Conservation (phyloP, 1,140 invertebrate genomes). For the Linepithema humile region DNA sequence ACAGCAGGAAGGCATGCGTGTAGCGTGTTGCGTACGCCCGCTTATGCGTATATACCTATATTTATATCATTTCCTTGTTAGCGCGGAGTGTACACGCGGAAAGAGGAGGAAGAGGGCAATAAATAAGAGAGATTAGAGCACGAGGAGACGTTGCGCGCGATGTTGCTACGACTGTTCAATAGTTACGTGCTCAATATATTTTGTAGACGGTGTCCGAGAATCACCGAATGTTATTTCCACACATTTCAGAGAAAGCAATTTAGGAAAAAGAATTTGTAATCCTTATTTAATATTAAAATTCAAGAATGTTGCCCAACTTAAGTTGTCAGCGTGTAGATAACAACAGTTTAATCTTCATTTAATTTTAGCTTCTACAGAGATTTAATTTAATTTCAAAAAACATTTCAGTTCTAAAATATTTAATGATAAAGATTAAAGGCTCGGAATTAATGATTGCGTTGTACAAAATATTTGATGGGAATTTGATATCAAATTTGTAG, state of each 20-base stretch:
- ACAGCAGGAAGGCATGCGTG: slow-evolving; percentile 31
- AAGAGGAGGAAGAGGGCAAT: slow-evolving; percentile 44
- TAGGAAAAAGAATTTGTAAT: not conserved
- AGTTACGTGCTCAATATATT: not conserved
- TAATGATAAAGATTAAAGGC: not conserved
- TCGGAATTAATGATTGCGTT: not conserved
- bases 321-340: not conserved
- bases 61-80: slow-evolving; percentile 62
- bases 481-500: not conserved
- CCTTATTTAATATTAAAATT: not conserved
- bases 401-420: not conserved
- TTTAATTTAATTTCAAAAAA: not conserved
- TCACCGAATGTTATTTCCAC: not conserved
- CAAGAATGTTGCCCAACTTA: not conserved
- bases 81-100: slow-evolving; percentile 7
- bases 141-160: slow-evolving; percentile 39
- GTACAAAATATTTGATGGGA: not conserved
- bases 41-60: slow-evolving; percentile 41
- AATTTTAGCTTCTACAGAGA: not conserved
- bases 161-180: not conserved
- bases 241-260: not conserved
- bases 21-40: slow-evolving; percentile 31
- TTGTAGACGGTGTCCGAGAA: not conserved
- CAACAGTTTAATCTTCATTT: not conserved
- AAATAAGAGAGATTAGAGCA: slow-evolving; percentile 55